Evolutionary conservation across 2,797 vertebrate species (phyloP).

Genomic region (Catostomus latipinnis): DNA sequence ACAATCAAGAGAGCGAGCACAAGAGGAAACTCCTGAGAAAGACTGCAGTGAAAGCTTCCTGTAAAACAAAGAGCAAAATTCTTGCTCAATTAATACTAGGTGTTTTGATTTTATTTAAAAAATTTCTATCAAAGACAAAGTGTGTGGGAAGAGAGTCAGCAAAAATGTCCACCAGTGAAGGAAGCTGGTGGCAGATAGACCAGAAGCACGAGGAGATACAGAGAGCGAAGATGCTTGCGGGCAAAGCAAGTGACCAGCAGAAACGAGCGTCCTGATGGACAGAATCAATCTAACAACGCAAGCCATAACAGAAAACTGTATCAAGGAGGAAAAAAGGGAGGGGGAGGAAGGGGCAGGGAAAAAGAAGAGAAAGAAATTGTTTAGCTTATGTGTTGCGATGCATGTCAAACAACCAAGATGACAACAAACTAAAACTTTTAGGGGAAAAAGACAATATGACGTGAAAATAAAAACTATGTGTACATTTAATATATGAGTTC

Average conservation of each 20-base stretch:
- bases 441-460: conserved; percentile 76
- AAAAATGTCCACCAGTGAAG: conserved; percentile 11
- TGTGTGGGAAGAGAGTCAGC: background rate
- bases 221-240: conserved; percentile 58
- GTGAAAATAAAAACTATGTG: conserved; percentile 74
- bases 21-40: conserved; percentile 13
- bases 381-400: conserved; percentile 82
- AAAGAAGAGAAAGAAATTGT: conserved; percentile 68
- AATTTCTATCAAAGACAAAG: conserved; percentile 8
- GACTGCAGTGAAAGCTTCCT: background rate
- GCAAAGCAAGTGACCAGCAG: conserved; percentile 59
- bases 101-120: background rate
- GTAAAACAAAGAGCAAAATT: conserved; percentile 30
- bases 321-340: conserved; percentile 64
- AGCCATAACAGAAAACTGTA: conserved; percentile 77
- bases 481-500: conserved; percentile 74
- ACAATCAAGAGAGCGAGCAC: conserved; percentile 37
- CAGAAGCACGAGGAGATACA: conserved; percentile 32
- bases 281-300: conserved; percentile 74
- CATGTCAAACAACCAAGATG: conserved; percentile 80
- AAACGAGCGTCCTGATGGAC: conserved; percentile 50
- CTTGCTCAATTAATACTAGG: conserved; percentile 31
- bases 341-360: conserved; percentile 52
- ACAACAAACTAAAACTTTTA: conserved; percentile 74
- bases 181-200: conserved; percentile 31